Evolutionary conservation across 2,888 invertebrate genomes (phyloP).

Genomic region (Latrodectus hesperus): DNA sequence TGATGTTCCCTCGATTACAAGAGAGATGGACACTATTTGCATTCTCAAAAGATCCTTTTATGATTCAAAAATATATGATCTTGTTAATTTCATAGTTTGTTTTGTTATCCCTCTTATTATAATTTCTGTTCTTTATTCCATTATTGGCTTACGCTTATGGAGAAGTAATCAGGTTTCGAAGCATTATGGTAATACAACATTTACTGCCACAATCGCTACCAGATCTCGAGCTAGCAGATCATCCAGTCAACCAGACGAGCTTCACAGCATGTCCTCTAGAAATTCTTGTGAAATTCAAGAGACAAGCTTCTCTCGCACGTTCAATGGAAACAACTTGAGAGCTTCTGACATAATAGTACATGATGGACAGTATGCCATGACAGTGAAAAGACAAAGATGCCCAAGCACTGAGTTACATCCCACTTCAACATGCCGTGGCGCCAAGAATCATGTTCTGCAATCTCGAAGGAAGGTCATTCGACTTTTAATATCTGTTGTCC

Average conservation of each 20-base stretch:
- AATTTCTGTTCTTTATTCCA: constrained; percentile 86
- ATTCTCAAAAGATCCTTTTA: constrained; percentile 82
- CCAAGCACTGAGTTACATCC: constrained; percentile 55
- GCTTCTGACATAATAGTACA: constrained; percentile 64
- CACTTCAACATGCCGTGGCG: constrained; percentile 48
- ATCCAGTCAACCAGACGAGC: constrained; percentile 29
- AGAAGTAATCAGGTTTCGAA: constrained; percentile 75
- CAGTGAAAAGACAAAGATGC: constrained; percentile 48
- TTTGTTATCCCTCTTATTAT: constrained; percentile 87
- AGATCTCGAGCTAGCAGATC: constrained; percentile 19
- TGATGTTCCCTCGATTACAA: constrained; percentile 38
- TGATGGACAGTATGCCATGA: constrained; percentile 61
- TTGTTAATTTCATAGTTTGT: constrained; percentile 87
- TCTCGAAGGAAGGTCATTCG: constrained; percentile 90
- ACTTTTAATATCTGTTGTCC: constrained; percentile 90
- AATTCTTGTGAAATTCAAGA: constrained; percentile 51
- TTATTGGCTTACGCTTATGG: constrained; percentile 90
- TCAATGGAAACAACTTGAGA: constrained; percentile 40
- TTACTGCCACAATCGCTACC: constrained; percentile 44
- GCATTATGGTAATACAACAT: constrained; percentile 50
- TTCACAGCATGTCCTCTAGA: constrained; percentile 27
- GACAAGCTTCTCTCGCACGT: constrained; percentile 10
- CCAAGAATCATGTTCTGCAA: constrained; percentile 76
- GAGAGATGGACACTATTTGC: constrained; percentile 81
- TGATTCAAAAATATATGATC: constrained; percentile 85